A percentile compares a stretch with the other conserved stretches of the same genome.
These are phyloP conservation scores for Tuberolachnus salignus DNA, from an alignment of 2,888 invertebrate genomes.

Conservation along the genomic window DNA sequence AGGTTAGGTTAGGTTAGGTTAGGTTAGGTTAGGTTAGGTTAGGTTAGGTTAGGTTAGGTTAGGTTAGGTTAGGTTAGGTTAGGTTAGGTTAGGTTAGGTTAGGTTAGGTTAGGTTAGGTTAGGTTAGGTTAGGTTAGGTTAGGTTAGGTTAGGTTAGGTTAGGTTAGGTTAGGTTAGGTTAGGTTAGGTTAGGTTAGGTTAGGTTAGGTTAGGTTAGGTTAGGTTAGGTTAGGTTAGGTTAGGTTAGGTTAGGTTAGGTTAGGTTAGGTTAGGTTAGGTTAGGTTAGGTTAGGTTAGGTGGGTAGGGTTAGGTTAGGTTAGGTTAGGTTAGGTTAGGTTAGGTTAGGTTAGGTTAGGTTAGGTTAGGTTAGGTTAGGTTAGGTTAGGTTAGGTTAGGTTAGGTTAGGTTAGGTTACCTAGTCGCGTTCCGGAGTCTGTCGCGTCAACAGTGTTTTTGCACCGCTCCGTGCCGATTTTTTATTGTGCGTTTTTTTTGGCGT, in stretches of 20 bases:
- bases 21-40: conserved; percentile 22
- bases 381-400: neutral
- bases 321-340: neutral
- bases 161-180: conserved; percentile 27
- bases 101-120: neutral
- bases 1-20: neutral
- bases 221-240: conserved; percentile 2
- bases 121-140: conserved; percentile 40
- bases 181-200: conserved; percentile 1
- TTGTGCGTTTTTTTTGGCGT: too few species aligned
- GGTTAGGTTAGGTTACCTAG: too few species aligned
- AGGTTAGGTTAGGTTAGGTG: conserved; percentile 9
- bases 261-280: neutral
- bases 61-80: conserved; percentile 19
- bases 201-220: conserved; percentile 1
- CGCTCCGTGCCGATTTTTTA: too few species aligned
- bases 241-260: conserved; percentile 10
- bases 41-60: too few species aligned
- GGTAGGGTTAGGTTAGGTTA: conserved; percentile 10
- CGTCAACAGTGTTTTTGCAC: too few species aligned
- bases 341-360: neutral
- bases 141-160: conserved; percentile 59
- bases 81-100: neutral
- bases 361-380: neutral
- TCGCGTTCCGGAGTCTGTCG: too few species aligned